Percentiles rank a stretch among this genome's conserved stretches.
phyloP scores from a whole-genome alignment of 2,113 vertebrate genomes.

The Ornithorhynchus anatinus region DNA sequence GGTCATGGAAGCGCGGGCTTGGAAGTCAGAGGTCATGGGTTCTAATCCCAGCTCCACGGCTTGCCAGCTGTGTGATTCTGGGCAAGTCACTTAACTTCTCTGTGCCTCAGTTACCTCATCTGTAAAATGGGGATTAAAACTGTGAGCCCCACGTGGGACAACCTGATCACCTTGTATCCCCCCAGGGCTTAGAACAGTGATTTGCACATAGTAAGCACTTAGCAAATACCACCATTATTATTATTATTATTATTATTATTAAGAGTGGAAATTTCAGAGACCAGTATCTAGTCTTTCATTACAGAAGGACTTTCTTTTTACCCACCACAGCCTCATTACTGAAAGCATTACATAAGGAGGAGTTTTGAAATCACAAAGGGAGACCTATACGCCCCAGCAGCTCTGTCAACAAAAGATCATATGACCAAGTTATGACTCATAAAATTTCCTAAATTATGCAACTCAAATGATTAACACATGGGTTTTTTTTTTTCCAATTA shows the following conservation, averaged over 20 bases:
- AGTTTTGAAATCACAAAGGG: slow-evolving; percentile 46
- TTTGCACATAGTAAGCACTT: not conserved
- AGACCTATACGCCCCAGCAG: slow-evolving; percentile 29
- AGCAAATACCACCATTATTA: not conserved
- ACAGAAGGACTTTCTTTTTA: slow-evolving; percentile 17
- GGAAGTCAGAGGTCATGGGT: too few species aligned
- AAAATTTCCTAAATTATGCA: slow-evolving; percentile 45
- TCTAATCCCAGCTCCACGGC: too few species aligned
- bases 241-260: not conserved
- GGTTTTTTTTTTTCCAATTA: not conserved
- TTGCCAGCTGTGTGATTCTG: too few species aligned
- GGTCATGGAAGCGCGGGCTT: too few species aligned
- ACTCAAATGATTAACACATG: slow-evolving; percentile 22
- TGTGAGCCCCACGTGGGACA: not conserved
- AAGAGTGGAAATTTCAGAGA: not conserved
- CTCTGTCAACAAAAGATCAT: slow-evolving; percentile 34
- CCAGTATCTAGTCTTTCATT: not conserved
- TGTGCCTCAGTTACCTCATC: not conserved
- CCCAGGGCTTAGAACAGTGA: not conserved
- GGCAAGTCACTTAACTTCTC: too few species aligned
- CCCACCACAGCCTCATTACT: slow-evolving; percentile 28
- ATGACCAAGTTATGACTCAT: slow-evolving; percentile 53
- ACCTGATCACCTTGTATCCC: not conserved
- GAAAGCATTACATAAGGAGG: slow-evolving; percentile 14
- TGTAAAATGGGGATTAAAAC: not conserved